A percentile compares a stretch with the other conserved stretches of the same genome.
Conservation (phyloP, 2,888 invertebrate genomes). For the Tillus elongatus region DNA sequence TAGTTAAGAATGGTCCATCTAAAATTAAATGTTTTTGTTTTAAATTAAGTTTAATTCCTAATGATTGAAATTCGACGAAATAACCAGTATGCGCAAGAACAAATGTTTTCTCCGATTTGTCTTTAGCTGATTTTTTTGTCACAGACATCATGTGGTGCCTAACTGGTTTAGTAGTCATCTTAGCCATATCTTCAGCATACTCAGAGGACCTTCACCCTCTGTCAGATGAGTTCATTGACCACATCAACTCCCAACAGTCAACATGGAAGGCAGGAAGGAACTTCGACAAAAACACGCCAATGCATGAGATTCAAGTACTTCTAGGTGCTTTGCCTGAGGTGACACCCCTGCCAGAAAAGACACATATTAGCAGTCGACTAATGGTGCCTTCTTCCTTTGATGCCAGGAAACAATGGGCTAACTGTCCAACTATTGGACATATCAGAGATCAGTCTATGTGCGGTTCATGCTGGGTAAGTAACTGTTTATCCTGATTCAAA, state of each 20-base stretch:
- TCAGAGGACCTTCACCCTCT: constrained; percentile 43
- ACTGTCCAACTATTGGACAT: constrained; percentile 71
- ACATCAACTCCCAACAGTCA: constrained; percentile 56
- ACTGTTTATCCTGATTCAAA: too few species aligned
- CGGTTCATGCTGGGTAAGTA: constrained; percentile 74
- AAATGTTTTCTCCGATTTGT: too few species aligned
- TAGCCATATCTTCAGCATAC: background rate
- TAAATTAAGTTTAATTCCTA: too few species aligned
- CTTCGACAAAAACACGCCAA: constrained; percentile 52
- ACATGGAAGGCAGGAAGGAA: constrained; percentile 76
- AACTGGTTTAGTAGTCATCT: too few species aligned
- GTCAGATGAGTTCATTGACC: constrained; percentile 60
- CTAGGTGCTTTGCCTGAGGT: constrained; percentile 55
- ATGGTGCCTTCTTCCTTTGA: constrained; percentile 69
- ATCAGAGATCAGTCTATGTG: constrained; percentile 78
- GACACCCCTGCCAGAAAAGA: constrained; percentile 28
- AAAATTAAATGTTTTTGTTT: too few species aligned
- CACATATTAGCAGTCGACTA: constrained; percentile 36
- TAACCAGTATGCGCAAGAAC: too few species aligned
- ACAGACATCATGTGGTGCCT: too few species aligned
- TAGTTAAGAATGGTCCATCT: too few species aligned
- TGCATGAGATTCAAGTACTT: constrained; percentile 51
- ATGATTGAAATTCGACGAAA: too few species aligned
- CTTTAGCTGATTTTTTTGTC: too few species aligned
- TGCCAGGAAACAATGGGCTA: constrained; percentile 66